Evolutionary conservation across 2,797 vertebrate species (phyloP), one percentile per base, ranked within the genome.

Genomic region (Phalloptychus januarius): DNA sequence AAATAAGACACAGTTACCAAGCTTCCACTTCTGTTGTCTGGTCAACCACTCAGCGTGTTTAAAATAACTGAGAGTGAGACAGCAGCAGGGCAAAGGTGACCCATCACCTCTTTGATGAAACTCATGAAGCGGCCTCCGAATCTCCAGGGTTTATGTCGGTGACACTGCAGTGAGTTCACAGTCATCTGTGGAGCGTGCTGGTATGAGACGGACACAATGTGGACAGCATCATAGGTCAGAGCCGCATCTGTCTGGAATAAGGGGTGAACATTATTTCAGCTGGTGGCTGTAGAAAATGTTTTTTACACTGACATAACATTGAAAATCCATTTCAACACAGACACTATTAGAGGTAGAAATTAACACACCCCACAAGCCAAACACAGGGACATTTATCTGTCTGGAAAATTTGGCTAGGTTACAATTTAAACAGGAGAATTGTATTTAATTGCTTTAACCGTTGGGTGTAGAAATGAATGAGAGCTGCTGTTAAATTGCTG

Each of bases 61-160:
- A 67, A n/a, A 88, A 84, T 76, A 70, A 78, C 76, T 71, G 25
- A 69, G 73, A 71, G 80, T 80, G 50, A 84, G 82, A 75, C 18
- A 88, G 72, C 71, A 86, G 80, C 69, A 79, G 70, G 80, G 71
- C 73, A 87, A 88, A 86, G 77, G 86, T 85, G 82, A 72, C 16
- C 73, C 81, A 71, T 95, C 95, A 99, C 98, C 97, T 99, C 98
- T 93, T 99, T 99, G 88, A 99, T 99, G 94, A 98, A 98, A 83
- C 96, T 98, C 98, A 99, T 99, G 93, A 99, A 99, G 92, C 98
- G 98, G 0, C 97, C 97, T 0, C 98, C 98, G 1, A 99, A 99
- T 89, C 98, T 95, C 98, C 98, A 99, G 85, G 98, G 98, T 85
- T 99, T 99, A 95, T 99, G 98, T 25, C 98, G 96, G 76, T 99